A percentile compares a stretch with the other conserved stretches of the same genome.
Evolutionary conservation across 1,140 invertebrate species (phyloP).

Genomic region (Battus philenor): DNA sequence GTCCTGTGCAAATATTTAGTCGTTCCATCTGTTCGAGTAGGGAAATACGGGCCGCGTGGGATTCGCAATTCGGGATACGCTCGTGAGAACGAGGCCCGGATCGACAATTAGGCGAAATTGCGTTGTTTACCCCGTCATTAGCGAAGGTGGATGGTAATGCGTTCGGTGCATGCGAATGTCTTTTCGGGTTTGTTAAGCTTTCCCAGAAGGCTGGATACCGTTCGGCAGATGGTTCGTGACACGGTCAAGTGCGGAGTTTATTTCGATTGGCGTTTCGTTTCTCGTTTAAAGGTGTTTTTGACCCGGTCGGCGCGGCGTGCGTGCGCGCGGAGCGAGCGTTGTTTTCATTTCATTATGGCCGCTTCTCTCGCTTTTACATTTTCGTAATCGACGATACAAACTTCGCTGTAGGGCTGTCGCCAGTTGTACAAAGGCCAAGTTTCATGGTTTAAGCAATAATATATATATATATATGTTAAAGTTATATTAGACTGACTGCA

Average conservation of each 20-base stretch:
- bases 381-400: constrained; percentile 67
- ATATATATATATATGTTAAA: no score
- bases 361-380: constrained; percentile 70
- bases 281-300: constrained; percentile 70
- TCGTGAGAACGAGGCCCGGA: constrained; percentile 65
- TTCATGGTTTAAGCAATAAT: no score
- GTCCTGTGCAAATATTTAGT: constrained; percentile 49
- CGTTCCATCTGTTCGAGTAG: constrained; percentile 54
- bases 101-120: constrained; percentile 69
- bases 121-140: constrained; percentile 69
- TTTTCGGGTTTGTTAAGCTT: constrained; percentile 65
- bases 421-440: no score
- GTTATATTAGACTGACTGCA: no score
- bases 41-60: constrained; percentile 61
- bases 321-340: constrained; percentile 45
- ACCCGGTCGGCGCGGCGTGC: constrained; percentile 51
- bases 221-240: constrained; percentile 68
- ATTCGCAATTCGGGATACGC: constrained; percentile 57
- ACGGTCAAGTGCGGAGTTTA: constrained; percentile 66
- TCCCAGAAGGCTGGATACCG: constrained; percentile 69
- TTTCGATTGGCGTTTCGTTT: constrained; percentile 63
- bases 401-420: constrained; percentile 43
- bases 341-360: constrained; percentile 70
- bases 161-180: constrained; percentile 65
- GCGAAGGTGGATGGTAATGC: constrained; percentile 55